These are phyloP conservation scores for Prionace glauca DNA, from an alignment of 2,797 vertebrate species.

Conservation along the genomic window DNA sequence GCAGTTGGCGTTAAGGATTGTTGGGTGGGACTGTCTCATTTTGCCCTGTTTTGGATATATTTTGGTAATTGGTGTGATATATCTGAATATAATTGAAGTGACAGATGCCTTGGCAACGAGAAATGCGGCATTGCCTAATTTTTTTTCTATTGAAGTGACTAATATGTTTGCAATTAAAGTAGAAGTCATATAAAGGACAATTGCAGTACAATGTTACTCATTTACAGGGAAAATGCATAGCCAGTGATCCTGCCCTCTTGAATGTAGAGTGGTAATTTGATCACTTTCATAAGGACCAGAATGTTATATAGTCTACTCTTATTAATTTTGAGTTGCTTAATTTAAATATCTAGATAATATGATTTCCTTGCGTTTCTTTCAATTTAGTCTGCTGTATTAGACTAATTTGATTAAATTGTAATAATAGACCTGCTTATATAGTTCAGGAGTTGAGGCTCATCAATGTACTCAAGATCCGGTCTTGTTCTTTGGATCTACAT, in stretches of 20 bases:
- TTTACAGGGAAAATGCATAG: not conserved
- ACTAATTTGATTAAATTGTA: not conserved
- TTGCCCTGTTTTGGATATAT: not conserved
- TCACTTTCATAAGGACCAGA: not conserved
- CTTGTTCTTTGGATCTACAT: not conserved
- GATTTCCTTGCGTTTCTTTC: not conserved
- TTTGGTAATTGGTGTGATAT: not conserved
- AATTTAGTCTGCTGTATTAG: no score
- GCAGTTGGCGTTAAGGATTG: not conserved
- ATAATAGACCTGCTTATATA: not conserved
- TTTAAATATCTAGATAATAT: not conserved
- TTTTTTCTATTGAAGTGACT: not conserved
- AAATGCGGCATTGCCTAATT: not conserved
- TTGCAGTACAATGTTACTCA: not conserved
- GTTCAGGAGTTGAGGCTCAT: not conserved
- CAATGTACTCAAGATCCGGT: not conserved
- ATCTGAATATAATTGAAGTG: not conserved
- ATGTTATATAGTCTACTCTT: not conserved
- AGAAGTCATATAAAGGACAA: conserved; percentile 6
- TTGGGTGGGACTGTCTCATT: no score
- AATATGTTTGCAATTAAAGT: not conserved
- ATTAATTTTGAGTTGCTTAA: not conserved
- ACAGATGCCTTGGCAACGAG: not conserved
- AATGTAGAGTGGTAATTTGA: not conserved
- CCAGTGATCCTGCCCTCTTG: not conserved